These are phyloP conservation scores for Fissipunctia ypsillon DNA, from an alignment of 2,888 invertebrate species.

Conservation along the genomic window DNA sequence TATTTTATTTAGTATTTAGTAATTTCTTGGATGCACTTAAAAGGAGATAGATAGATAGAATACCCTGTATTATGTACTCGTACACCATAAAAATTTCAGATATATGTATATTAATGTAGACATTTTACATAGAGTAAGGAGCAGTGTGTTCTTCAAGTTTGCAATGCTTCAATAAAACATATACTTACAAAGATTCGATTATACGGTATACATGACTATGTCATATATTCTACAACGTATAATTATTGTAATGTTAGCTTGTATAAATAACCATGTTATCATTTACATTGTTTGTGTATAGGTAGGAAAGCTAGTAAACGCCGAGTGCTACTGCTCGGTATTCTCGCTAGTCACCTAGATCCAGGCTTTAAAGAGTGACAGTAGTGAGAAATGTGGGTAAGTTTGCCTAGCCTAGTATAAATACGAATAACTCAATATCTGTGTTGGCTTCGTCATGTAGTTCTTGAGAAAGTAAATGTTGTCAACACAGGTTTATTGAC, in stretches of 20 bases:
- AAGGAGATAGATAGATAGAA: no score
- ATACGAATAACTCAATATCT: not conserved
- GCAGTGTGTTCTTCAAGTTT: not conserved
- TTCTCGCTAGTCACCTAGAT: constrained; percentile 5
- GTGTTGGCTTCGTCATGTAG: not conserved
- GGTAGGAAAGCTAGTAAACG: not conserved
- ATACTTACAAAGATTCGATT: not conserved
- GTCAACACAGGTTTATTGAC: not conserved
- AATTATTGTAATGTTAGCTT: not conserved
- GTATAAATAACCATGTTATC: not conserved
- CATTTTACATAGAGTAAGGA: no score
- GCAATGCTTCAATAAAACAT: not conserved
- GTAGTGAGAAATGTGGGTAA: not conserved
- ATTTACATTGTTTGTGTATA: not conserved
- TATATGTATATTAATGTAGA: no score
- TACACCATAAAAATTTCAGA: no score
- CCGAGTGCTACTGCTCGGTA: not conserved
- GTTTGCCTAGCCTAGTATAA: constrained; percentile 9
- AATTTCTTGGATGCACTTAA: not conserved
- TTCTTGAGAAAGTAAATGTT: not conserved
- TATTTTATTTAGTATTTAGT: not conserved
- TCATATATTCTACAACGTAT: not conserved
- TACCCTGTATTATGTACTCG: no score
- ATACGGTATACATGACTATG: not conserved
- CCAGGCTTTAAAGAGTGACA: constrained; percentile 11